phyloP scores from a whole-genome alignment of 2,113 vertebrate species.

The Dryoscopus gambensis region DNA sequence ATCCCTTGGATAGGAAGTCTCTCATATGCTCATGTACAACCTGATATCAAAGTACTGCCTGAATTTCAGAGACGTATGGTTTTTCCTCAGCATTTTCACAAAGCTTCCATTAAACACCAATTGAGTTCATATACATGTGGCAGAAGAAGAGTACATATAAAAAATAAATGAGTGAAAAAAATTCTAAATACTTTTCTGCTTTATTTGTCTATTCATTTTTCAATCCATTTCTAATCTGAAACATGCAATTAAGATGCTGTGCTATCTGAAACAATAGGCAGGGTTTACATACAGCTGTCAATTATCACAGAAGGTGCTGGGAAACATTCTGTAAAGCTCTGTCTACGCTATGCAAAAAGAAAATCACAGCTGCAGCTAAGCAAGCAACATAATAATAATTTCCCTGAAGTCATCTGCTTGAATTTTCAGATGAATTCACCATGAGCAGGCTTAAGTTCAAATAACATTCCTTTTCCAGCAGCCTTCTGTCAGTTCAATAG shows the following conservation, averaged over 20 bases:
- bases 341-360: neutral
- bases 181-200: neutral
- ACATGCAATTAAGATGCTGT: slow-evolving; percentile 35
- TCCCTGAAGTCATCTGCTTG: slow-evolving; percentile 39
- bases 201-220: slow-evolving; percentile 19
- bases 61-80: neutral
- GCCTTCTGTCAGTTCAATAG: neutral
- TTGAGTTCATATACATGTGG: neutral
- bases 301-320: slow-evolving; percentile 21
- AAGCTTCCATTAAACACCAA: neutral
- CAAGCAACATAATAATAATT: slow-evolving; percentile 20
- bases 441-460: neutral
- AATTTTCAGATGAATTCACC: slow-evolving; percentile 33
- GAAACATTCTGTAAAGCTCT: slow-evolving; percentile 15
- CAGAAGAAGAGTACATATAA: neutral
- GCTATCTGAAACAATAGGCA: slow-evolving; percentile 34
- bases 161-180: neutral
- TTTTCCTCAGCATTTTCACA: neutral
- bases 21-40: neutral
- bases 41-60: neutral
- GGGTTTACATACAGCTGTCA: slow-evolving; percentile 6
- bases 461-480: neutral
- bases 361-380: slow-evolving; percentile 52
- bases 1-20: neutral
- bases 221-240: slow-evolving; percentile 24